These are phyloP conservation scores for Oryzias sinensis DNA, from an alignment of 2,797 vertebrate species.

Conservation along the genomic window DNA sequence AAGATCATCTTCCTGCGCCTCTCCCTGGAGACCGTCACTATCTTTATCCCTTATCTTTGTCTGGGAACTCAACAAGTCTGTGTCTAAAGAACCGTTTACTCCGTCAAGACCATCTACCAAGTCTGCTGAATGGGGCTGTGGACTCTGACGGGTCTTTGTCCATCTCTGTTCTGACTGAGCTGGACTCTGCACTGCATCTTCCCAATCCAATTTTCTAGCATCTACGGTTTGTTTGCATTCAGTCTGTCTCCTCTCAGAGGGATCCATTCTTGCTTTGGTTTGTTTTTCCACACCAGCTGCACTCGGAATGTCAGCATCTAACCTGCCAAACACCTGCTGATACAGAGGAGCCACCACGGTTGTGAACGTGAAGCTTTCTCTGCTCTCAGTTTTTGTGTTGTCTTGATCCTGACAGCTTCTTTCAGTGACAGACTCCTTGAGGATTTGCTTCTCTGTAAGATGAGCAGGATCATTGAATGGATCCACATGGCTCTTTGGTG, in stretches of 20 bases:
- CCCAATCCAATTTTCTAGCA: background rate
- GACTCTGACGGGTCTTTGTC: conserved; percentile 5
- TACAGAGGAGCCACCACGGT: conserved; percentile 72
- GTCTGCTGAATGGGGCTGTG: conserved; percentile 12
- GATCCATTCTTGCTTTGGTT: background rate
- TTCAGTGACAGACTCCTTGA: conserved; percentile 4
- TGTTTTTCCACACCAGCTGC: conserved; percentile 17
- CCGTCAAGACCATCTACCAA: background rate
- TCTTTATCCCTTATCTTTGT: conserved; percentile 5
- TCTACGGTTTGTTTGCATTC: conserved; percentile 11
- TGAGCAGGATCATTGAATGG: conserved; percentile 16
- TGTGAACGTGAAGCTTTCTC: conserved; percentile 57
- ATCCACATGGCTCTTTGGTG: conserved; percentile 2
- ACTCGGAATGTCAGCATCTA: conserved; percentile 42
- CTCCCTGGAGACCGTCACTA: conserved; percentile 22
- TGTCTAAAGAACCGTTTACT: conserved; percentile 10
- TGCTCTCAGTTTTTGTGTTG: background rate
- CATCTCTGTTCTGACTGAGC: conserved; percentile 6
- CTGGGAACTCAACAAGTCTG: conserved; percentile 11
- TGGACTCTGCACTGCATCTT: conserved; percentile 13
- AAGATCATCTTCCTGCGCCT: conserved; percentile 21
- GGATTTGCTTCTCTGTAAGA: conserved; percentile 5
- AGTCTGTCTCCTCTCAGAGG: conserved; percentile 13
- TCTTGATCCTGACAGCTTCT: conserved; percentile 14
- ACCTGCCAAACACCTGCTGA: conserved; percentile 60